Percentiles rank a stretch among this genome's conserved stretches.
phyloP scores from a whole-genome alignment of 2,888 invertebrate genomes.

The Coleophora deauratella region DNA sequence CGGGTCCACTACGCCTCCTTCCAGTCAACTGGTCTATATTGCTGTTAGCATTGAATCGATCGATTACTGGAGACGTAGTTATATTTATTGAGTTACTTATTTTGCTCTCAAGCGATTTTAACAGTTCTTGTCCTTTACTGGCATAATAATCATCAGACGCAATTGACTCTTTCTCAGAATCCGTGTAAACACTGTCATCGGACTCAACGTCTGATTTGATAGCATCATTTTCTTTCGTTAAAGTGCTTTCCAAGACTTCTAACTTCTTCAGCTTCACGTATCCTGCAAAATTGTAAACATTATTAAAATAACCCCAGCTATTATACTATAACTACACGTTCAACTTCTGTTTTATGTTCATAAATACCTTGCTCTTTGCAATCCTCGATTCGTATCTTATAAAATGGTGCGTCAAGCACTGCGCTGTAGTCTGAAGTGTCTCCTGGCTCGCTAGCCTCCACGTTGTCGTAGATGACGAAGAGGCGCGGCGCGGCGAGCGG shows the following conservation, averaged over 20 bases:
- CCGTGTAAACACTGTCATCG: conserved; percentile 56
- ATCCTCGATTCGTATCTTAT: conserved; percentile 76
- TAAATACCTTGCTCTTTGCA: conserved; percentile 54
- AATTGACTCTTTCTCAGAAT: conserved; percentile 61
- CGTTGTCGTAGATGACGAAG: conserved; percentile 81
- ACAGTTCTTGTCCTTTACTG: conserved; percentile 35
- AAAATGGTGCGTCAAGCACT: conserved; percentile 74
- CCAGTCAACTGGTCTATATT: conserved; percentile 17
- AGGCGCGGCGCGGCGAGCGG: conserved; percentile 77
- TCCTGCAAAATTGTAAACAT: conserved; percentile 51
- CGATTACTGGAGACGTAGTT: conserved; percentile 9
- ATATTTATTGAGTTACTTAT: conserved; percentile 17
- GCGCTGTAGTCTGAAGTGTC: conserved; percentile 76
- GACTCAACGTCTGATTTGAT: conserved; percentile 27
- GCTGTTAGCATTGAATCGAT: conserved; percentile 21
- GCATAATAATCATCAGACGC: conserved; percentile 48
- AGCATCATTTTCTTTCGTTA: conserved; percentile 39
- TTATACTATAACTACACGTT: too few species aligned
- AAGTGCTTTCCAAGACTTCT: conserved; percentile 61
- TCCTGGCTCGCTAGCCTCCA: conserved; percentile 79
- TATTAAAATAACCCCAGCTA: too few species aligned
- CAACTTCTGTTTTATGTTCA: too few species aligned
- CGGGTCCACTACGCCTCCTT: conserved; percentile 45
- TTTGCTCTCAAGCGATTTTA: conserved; percentile 40
- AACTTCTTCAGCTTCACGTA: conserved; percentile 72